phyloP scores from a whole-genome alignment of 2,113 vertebrate genomes.

The Tamias sibiricus region DNA sequence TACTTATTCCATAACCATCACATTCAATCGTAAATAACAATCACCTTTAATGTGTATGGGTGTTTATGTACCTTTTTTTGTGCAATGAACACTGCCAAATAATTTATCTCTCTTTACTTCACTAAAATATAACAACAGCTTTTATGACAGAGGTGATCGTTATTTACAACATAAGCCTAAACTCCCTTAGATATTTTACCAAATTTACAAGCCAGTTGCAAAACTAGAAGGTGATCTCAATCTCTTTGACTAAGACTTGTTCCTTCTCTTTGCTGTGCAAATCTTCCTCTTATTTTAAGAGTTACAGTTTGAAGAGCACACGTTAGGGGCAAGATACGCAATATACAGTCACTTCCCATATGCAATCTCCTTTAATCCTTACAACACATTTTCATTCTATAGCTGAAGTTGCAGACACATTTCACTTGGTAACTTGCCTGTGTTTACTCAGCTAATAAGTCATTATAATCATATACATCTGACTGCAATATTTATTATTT shows the following conservation, averaged over 20 bases:
- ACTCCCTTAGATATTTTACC: neutral
- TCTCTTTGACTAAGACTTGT: neutral
- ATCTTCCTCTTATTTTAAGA: constrained; percentile 23
- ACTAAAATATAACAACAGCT: neutral
- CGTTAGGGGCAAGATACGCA: neutral
- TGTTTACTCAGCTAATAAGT: neutral
- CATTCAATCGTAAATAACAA: neutral
- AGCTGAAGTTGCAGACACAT: neutral
- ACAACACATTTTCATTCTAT: neutral
- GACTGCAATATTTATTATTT: neutral
- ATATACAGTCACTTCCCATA: neutral
- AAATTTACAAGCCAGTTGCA: neutral
- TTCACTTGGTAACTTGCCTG: neutral
- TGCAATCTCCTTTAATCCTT: neutral
- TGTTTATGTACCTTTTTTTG: neutral
- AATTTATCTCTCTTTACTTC: neutral
- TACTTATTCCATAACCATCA: neutral
- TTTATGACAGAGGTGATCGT: neutral
- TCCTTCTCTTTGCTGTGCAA: neutral
- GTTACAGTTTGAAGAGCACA: neutral
- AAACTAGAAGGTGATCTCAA: neutral
- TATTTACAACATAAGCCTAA: neutral
- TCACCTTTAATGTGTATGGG: neutral
- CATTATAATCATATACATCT: neutral
- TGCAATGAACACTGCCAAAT: neutral